These are phyloP conservation scores for Copidosoma floridanum DNA, from an alignment of 1,140 invertebrate genomes.

Conservation along the genomic window DNA sequence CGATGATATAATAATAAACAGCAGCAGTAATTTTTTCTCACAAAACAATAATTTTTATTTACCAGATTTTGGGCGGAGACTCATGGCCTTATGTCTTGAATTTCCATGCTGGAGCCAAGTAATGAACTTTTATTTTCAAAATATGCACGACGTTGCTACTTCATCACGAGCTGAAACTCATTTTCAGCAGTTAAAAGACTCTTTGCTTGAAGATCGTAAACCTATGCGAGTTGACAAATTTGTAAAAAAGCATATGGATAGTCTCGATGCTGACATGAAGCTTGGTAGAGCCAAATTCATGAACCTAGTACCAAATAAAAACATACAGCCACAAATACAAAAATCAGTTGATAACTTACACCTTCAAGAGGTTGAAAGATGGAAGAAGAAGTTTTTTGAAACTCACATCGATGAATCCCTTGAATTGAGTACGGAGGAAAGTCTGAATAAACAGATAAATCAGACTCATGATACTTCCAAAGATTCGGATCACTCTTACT, in stretches of 20 bases:
- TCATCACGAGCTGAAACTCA: neutral
- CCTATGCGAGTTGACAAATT: neutral
- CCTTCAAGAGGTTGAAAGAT: neutral
- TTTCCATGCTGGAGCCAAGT: slow-evolving; percentile 1
- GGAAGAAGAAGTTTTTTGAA: too few relatives aligned
- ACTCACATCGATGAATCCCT: too few relatives aligned
- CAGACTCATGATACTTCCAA: too few relatives aligned
- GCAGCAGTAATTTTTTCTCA: neutral
- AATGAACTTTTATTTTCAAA: neutral
- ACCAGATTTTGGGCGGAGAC: neutral
- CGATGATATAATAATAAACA: neutral
- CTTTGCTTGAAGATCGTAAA: neutral
- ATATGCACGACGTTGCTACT: neutral
- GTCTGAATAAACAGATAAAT: too few relatives aligned
- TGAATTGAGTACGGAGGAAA: too few relatives aligned
- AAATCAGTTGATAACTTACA: neutral
- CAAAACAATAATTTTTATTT: neutral
- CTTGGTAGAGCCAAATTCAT: neutral
- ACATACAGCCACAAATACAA: neutral
- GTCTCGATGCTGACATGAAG: neutral
- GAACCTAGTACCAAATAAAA: neutral
- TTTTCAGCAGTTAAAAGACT: neutral
- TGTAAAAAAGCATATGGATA: neutral
- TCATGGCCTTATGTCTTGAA: neutral
- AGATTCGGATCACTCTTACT: too few relatives aligned